Conservation (phyloP, 2,797 vertebrate genomes). For the Pseudopleuronectes americanus region DNA sequence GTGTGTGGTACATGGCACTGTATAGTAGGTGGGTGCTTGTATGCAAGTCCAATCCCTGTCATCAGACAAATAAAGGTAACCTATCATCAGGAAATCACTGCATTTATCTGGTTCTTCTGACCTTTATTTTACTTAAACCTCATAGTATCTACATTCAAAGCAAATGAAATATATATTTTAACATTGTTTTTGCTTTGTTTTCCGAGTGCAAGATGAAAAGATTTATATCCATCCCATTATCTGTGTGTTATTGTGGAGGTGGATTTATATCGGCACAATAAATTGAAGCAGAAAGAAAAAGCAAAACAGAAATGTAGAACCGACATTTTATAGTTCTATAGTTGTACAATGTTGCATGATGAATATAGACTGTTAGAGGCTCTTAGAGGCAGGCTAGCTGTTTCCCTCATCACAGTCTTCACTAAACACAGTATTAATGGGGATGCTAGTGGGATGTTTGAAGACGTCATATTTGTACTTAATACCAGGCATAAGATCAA, state of each 20-base stretch:
- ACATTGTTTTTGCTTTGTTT: slow-evolving; percentile 1
- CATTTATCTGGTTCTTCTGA: background rate
- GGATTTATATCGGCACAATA: background rate
- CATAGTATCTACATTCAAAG: background rate
- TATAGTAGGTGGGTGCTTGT: background rate
- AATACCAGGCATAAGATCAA: too few relatives aligned
- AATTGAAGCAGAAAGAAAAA: background rate
- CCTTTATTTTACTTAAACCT: slow-evolving; percentile 2
- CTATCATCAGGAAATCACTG: background rate
- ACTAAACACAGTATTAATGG: too few relatives aligned
- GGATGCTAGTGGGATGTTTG: too few relatives aligned
- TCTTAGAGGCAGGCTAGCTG: too few relatives aligned
- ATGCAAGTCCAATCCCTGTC: background rate
- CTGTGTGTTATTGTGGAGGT: background rate
- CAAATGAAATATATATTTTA: background rate
- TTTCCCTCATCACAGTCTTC: too few relatives aligned
- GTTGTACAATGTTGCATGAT: background rate
- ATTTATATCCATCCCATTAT: background rate
- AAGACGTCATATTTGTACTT: too few relatives aligned
- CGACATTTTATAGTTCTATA: background rate
- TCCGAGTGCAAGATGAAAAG: background rate
- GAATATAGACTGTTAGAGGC: background rate
- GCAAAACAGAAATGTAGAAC: background rate
- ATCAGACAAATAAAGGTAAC: slow-evolving; percentile 1
- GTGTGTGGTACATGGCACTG: background rate